Base-by-base conservation (phyloP, 2,113 vertebrate species). In the Pterocles burchelli region DNA sequence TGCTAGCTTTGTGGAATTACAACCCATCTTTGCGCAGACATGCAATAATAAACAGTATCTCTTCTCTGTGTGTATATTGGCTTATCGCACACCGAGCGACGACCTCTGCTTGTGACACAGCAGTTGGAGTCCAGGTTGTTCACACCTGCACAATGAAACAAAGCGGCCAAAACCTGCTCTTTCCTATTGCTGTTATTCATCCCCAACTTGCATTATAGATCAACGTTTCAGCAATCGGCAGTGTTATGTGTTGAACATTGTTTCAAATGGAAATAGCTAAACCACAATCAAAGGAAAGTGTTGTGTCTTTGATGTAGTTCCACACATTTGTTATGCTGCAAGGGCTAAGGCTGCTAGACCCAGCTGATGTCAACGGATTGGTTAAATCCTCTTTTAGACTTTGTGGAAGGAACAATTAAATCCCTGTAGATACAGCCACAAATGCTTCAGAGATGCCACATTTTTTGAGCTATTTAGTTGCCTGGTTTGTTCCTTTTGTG, bases 301-400 rank as follows among this genome's bases (percentile, higher is more conserved):
- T 20, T 57, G 9, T 70, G 49, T 61, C 73, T 96, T 88, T 94
- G 92, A 95, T 88, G 83, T 70, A 84, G 75, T 51, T 90, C 92
- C 90, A 88, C 43, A 54, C 45, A 65, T 81, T 95, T 92, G 76
- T 87, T 84, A 87, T 58, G 79, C 85, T 93, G 79, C 8, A 20
- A 93, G 73, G 41, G 49, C 93, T 86, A 22, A 93, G 72, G 74
- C 91, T 92, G 66, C 59, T 81, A 85, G 67, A 83, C 57, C 36
- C 57, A 52, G 52, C 58, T 86, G 70, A 80, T 80, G 79, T 93
- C 82, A 84, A 80, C 0, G 2, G 71, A 83, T 74, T 86, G 76
- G 59, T 59, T 74, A 94, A 94, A 95, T 94, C 68, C 75, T 90
- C 85, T 94, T 96, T 95, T 33, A 88, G 79, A 90, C 74, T 93